Conservation (phyloP, 2,888 invertebrate species). For the Drosophila nr. fundita region DNA sequence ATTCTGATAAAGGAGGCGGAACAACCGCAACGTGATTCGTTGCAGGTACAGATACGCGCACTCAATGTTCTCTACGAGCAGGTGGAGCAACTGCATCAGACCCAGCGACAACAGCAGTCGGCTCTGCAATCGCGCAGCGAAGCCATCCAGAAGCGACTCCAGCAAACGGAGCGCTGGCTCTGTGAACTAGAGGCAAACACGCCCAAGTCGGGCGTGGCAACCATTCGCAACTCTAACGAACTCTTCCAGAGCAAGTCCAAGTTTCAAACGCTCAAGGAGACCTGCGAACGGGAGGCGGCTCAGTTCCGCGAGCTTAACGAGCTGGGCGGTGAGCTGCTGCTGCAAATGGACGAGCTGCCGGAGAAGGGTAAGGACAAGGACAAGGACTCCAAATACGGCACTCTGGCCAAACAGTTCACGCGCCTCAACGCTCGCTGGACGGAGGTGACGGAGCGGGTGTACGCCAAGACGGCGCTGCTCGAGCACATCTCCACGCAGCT, state of each 20-base stretch:
- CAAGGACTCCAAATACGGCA: conserved; percentile 86
- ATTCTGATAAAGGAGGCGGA: conserved; percentile 83
- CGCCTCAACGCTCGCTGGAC: conserved; percentile 90
- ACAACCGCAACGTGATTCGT: conserved; percentile 71
- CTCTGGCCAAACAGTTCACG: conserved; percentile 88
- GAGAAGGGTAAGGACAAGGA: conserved; percentile 50
- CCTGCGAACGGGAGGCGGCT: conserved; percentile 89
- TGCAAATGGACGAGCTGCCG: conserved; percentile 86
- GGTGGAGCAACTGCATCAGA: conserved; percentile 79
- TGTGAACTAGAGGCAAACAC: conserved; percentile 87
- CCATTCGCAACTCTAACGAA: conserved; percentile 88
- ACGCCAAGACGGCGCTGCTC: conserved; percentile 88
- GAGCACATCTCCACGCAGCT: conserved; percentile 91
- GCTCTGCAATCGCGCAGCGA: conserved; percentile 79
- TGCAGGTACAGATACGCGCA: conserved; percentile 78
- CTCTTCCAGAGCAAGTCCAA: conserved; percentile 90
- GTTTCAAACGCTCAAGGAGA: conserved; percentile 90
- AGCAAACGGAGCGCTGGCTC: conserved; percentile 87
- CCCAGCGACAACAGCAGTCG: conserved; percentile 76
- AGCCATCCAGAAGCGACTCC: conserved; percentile 78
- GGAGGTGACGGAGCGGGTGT: conserved; percentile 89
- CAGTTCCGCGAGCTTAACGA: conserved; percentile 90
- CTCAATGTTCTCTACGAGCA: conserved; percentile 81
- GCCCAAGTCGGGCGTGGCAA: conserved; percentile 86
- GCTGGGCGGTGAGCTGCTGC: conserved; percentile 88